Base-by-base conservation (phyloP, 30 jellyfish, hydroid and myxozoan genomes). In the Turritopsis rubra region DNA sequence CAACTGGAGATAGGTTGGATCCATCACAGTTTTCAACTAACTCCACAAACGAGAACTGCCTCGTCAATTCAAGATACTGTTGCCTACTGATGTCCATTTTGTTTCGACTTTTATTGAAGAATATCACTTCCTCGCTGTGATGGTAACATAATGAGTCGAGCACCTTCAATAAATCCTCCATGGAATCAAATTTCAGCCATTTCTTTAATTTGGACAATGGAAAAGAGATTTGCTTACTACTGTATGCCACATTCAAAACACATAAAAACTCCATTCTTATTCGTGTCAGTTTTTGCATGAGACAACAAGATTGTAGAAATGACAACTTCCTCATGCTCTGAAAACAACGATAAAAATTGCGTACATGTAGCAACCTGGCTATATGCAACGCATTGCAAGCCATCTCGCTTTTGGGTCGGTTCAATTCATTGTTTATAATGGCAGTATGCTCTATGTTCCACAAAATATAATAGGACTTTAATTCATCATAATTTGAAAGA, bases 181-280 rank as follows among this genome's bases (percentile, higher is more conserved):
- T 27, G 54, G 87, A 53, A 85, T 65, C 84, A 24, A 82, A 82
- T 18, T 5, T 26, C 71, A 82, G 29, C 88, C 88, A 82, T 66
- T 65, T 54, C 66, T 82, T 71, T 0, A 82, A 16, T 13, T 1
- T 71, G 4, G 70, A 29, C 66, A 82, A 28, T 25, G 70, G 29
- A 71, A 82, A 82, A 25, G 53, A 18, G 70, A 82, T 16, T 24
- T 20, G 24, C 66, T 82, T 82, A 41, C 84, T 82, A 72, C 85
- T 66, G 41, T 13, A 82, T 28, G 85, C 88, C 8, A 27, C 73
- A 65, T 71, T 82, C 41, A 82, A 22, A 17, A 41, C 82, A 22
- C 66, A 28, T 0, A 82, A 68, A 82, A 82, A 82, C 26, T 66
- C 29, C n/a, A 82, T 21, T 30, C 88, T 28, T 0, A 82, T 17